Base-by-base conservation (phyloP, 1,140 invertebrate species). In the Scaptomyza hsui region DNA sequence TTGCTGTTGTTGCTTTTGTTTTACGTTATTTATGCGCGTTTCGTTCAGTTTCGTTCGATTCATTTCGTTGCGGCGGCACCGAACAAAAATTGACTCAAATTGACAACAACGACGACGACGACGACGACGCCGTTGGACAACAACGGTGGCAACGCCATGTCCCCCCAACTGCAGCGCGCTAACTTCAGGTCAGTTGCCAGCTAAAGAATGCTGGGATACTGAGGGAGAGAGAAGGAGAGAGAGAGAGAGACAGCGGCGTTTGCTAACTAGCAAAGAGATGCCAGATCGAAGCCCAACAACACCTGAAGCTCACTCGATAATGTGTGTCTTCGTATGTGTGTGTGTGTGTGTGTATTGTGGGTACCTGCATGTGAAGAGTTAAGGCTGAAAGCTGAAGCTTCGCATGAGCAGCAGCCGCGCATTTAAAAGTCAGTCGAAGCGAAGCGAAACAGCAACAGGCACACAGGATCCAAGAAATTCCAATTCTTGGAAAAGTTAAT, bases 381-480 rank as follows among this genome's bases (percentile, higher is more conserved):
- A 21, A 15, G 21, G 7, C 21, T 42, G 15, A 24, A n/a, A 41
- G 55, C 44, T 16, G 62, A 51, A 75, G 69, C 73, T 72, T 68
- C 73, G 75, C 72, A 63, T 64, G 61, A 59, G 67, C 61, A 64
- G 61, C 52, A 56, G 57, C 53, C 68, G 75, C 68, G 71, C 73
- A 81, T 85, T 71, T 86, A 86, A 85, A 77, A 81, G 82, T 85
- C 81, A 85, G 81, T 61, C 82, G 77, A 81, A 77, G 81, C 81
- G 74, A 85, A 73, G 73, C 81, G 77, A 83, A 82, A 85, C 68
- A 69, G 68, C 51, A 62, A 78, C 75, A 83, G 80, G 80, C 81
- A 85, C 78, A 85, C 83, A 85, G 81, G 81, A 85, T 85, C 81
- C 81, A 85, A 85, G 81, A 85, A 85, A 85, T 85, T 86, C 77